Evolutionary conservation across 1,140 invertebrate genomes (phyloP), one percentile per base, ranked within the genome.

Genomic region (Cheumatopsyche charites): DNA sequence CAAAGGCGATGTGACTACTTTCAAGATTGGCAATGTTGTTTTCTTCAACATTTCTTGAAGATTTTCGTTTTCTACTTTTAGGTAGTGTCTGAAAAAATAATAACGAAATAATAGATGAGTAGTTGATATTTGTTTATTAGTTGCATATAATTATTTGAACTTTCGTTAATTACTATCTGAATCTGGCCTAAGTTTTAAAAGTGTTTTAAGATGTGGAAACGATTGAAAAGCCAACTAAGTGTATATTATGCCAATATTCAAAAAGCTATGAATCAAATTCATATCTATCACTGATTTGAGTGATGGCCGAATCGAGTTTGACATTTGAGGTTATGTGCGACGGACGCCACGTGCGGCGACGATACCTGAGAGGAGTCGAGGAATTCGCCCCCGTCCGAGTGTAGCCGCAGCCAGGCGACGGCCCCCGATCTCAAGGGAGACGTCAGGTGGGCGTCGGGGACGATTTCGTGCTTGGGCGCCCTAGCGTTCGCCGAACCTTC

Each of bases 1-100:
- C 91, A 75, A 92, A 79, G 1, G 88, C 89, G 79, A 89, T 80
- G 62, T 82, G 79, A 47, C 78, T 72, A 25, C 26, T 62, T 26
- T 42, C 63, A 1, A 19, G n/a, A 21, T 19, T 36, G 23, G 43
- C 41, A n/a, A 21, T 55, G n/a, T 75, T 58, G 67, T 79, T 76
- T 42, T 79, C 73, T 41, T 69, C 66, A 21, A 67, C 41, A n/a
- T 75, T 78, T 0, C 47, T 42, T 23, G 78, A 75, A 23, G 83
- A 81, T 79, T 82, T 83, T 55, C 82, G 77, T 80, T 79, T 82
- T 41, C 76, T 73, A 72, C 82, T 83, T 77, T 86, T 86, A 72
- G 81, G 78, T 19, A 77, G 75, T 72, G 71, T 77, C 86, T 88
- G 78, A 73, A 80, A 80, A 79, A 76, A 73, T 21, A 52, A 75